A percentile compares a stretch with the other conserved stretches of the same genome.
Conservation (phyloP, 2,113 vertebrate species). For the Otocyon megalotis region DNA sequence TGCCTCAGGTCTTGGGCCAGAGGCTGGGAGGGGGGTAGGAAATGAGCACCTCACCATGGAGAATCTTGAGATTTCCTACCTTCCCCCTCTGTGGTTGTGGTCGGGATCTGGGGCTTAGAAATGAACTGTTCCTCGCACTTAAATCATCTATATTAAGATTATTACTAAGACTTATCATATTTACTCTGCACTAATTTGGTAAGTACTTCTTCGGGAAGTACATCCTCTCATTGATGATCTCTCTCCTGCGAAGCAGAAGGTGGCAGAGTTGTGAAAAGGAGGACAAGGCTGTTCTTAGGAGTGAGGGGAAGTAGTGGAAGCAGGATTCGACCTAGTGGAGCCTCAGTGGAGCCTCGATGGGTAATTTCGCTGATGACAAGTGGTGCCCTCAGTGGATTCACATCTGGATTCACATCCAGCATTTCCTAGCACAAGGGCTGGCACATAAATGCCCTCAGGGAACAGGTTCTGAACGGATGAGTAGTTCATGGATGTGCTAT, state of each 20-base stretch:
- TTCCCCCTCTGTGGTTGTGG: neutral
- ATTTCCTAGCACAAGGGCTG: neutral
- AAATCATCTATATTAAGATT: neutral
- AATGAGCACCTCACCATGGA: rapidly evolving
- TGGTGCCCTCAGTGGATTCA: neutral
- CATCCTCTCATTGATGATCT: rapidly evolving
- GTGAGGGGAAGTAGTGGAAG: neutral
- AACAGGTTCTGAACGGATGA: neutral
- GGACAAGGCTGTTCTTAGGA: neutral
- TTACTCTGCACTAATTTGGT: neutral
- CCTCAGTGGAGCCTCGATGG: too few species aligned
- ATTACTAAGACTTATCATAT: neutral
- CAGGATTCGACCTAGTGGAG: neutral
- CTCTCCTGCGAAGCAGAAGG: neutral
- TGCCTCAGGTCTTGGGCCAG: neutral
- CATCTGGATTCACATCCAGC: neutral
- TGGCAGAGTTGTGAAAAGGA: neutral
- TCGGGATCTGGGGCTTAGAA: neutral
- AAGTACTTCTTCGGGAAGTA: neutral
- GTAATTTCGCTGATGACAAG: too few species aligned
- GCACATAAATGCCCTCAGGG: neutral
- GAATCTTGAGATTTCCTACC: rapidly evolving
- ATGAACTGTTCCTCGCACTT: neutral
- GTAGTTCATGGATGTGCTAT: rapidly evolving
- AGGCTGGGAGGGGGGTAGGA: neutral